Conservation (phyloP, 2,797 vertebrate species). For the Karalla daura region DNA sequence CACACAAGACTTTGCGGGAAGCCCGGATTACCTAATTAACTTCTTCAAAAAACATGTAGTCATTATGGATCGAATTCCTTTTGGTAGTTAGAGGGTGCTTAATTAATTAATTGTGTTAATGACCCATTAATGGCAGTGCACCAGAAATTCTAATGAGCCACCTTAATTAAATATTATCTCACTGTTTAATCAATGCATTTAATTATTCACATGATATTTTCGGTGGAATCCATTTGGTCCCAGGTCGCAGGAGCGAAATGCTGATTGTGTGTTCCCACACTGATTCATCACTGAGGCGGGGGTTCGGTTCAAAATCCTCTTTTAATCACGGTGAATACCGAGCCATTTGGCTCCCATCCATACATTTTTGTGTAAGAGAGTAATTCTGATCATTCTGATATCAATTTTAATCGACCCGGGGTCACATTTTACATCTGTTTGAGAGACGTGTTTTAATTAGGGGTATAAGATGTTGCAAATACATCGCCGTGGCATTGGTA, state of each 20-base stretch:
- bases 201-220: slow-evolving; percentile 88
- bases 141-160: slow-evolving; percentile 83
- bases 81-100: slow-evolving; percentile 81
- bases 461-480: slow-evolving; percentile 75
- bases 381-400: slow-evolving; percentile 79
- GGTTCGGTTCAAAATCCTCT: slow-evolving; percentile 78
- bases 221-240: slow-evolving; percentile 80
- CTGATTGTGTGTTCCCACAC: slow-evolving; percentile 67
- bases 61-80: slow-evolving; percentile 84
- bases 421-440: slow-evolving; percentile 78
- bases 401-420: slow-evolving; percentile 75
- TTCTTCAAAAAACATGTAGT: slow-evolving; percentile 83
- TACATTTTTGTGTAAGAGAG: slow-evolving; percentile 65
- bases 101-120: slow-evolving; percentile 89
- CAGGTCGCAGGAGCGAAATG: slow-evolving; percentile 66
- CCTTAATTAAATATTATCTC: slow-evolving; percentile 90
- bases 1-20: slow-evolving; percentile 63
- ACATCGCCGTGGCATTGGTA: slow-evolving; percentile 46
- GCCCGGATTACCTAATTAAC: slow-evolving; percentile 81
- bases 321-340: slow-evolving; percentile 75
- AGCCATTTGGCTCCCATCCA: slow-evolving; percentile 76
- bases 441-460: slow-evolving; percentile 79
- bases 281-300: slow-evolving; percentile 78
- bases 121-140: slow-evolving; percentile 81
- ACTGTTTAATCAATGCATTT: slow-evolving; percentile 87